Evolutionary conservation across 2,797 vertebrate species (phyloP), one percentile per base, ranked within the genome.

Genomic region (Sternarchorhynchus goeldii): DNA sequence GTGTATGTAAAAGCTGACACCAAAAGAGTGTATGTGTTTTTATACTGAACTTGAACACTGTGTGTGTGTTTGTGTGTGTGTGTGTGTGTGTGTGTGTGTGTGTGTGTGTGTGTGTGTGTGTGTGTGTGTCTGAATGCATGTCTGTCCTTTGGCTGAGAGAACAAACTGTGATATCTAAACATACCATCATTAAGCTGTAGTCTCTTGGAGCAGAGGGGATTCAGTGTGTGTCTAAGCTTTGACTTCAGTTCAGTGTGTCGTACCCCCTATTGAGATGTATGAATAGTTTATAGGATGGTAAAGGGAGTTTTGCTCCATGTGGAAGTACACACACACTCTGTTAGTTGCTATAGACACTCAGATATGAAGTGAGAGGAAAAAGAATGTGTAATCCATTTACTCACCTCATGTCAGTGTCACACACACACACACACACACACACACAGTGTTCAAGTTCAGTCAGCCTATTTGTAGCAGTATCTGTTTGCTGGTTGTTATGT

Each of bases 271-370:
- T n/a, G 67, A 71, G 45, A 59, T 20, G 34, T 55, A 58, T 83
- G 58, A 79, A 83, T 73, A 82, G 83, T 81, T 81, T 63, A 83
- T 81, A 71, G 77, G 17, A 25, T 25, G 68, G 50, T 50, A 74
- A 74, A 73, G 76, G 79, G 76, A 77, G 68, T 41, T 66, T 32
- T 10, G 36, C 39, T 81, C 69, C 73, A 56, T 79, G 64, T 70
- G 76, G 50, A 81, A 59, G 39, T 73, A 73, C 25, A 69, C 59
- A 73, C 25, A 69, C 25, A 25, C 25, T 64, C 69, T 83, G 31
- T 74, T 79, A 79, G 83, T 75, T 74, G 50, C 81, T 45, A 71
- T 41, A 64, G 76, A 78, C 39, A 59, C 75, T 73, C 75, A 81
- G 62, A 82, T 55, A 76, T 60, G 76, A 65, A 50, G 70, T 73